Percentiles rank a stretch among this genome's conserved stretches.
Conservation (phyloP, 2,113 vertebrate species). For the Nothoprocta perdicaria region DNA sequence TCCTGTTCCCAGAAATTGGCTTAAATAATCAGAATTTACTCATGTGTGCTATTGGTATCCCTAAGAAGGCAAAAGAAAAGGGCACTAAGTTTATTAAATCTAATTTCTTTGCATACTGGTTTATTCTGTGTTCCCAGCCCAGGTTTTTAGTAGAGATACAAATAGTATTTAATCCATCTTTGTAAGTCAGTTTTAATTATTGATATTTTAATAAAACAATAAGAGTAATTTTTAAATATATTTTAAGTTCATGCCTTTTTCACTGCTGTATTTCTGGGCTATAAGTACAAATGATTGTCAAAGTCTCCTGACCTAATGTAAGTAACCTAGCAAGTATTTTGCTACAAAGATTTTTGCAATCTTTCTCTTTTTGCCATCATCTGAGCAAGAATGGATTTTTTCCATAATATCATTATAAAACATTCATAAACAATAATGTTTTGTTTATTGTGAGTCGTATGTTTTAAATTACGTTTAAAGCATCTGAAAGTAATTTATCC, state of each 20-base stretch:
- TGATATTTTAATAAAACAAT: background rate
- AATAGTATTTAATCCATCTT: background rate
- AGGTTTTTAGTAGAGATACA: background rate
- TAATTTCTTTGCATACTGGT: background rate
- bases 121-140: background rate
- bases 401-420: constrained; percentile 26
- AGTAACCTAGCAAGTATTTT: background rate
- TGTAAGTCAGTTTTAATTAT: constrained; percentile 29
- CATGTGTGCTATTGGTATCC: background rate
- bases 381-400: constrained; percentile 39
- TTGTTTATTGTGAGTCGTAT: constrained; percentile 17
- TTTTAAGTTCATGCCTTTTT: background rate
- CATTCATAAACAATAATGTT: constrained; percentile 30
- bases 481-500: constrained; percentile 23
- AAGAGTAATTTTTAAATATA: background rate
- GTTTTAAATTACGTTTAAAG: constrained; percentile 36
- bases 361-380: background rate
- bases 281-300: background rate
- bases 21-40: background rate
- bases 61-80: background rate
- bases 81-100: background rate
- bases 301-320: background rate
- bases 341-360: background rate
- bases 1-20: background rate
- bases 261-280: background rate